Conservation (phyloP, 2,113 vertebrate genomes). For the Catharus minimus region DNA sequence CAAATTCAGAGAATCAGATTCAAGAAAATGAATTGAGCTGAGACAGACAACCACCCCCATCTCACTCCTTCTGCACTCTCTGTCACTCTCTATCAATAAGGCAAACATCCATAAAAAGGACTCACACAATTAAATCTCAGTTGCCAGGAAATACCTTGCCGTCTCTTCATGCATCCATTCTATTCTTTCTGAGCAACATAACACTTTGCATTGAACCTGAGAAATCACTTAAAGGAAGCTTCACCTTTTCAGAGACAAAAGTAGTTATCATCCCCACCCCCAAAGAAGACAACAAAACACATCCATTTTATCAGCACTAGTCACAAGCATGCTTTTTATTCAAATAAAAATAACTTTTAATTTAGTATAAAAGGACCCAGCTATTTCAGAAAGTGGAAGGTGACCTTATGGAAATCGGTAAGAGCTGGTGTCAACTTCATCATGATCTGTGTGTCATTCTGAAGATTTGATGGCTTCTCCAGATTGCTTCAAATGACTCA, state of each 20-base stretch:
- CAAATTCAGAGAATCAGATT: background rate
- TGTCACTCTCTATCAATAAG: background rate
- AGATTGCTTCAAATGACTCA: background rate
- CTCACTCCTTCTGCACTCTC: background rate
- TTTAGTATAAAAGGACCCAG: background rate
- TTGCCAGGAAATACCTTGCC: background rate
- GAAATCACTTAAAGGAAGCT: background rate
- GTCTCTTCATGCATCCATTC: background rate
- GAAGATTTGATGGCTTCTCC: background rate
- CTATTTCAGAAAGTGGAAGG: background rate
- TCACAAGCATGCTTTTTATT: background rate
- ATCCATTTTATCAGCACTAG: background rate
- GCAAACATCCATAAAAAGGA: background rate
- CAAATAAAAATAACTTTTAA: background rate
- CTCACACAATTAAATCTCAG: background rate
- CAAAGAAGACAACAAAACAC: background rate
- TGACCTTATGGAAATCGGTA: background rate
- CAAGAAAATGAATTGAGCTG: background rate
- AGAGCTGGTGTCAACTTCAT: background rate
- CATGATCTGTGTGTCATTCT: rapidly evolving
- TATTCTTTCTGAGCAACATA: background rate
- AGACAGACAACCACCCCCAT: background rate
- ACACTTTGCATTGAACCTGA: background rate
- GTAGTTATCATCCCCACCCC: background rate
- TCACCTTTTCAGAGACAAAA: background rate